phyloP scores from a whole-genome alignment of 2,797 vertebrate genomes.

The Danio jaintianensis region DNA sequence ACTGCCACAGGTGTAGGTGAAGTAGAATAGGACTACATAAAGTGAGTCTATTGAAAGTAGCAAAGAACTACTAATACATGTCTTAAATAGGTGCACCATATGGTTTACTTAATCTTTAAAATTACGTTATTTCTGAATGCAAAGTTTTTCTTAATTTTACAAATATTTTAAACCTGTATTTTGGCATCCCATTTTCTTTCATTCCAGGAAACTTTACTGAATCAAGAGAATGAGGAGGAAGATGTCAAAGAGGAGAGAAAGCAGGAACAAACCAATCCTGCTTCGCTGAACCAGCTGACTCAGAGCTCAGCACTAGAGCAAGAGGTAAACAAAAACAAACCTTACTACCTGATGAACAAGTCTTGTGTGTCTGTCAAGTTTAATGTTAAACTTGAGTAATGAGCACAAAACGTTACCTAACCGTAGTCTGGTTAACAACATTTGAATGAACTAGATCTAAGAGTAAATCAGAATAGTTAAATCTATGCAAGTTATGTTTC shows the following conservation, averaged over 20 bases:
- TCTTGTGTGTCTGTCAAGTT: neutral
- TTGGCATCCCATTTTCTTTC: neutral
- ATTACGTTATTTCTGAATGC: neutral
- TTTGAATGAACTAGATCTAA: neutral
- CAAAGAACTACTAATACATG: neutral
- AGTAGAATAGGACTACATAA: neutral
- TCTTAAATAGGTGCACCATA: neutral
- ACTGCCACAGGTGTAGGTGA: neutral
- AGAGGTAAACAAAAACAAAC: slow-evolving; percentile 68
- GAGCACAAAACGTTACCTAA: neutral
- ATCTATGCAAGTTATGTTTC: neutral
- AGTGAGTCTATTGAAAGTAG: neutral
- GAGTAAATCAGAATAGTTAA: neutral
- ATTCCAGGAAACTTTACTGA: slow-evolving; percentile 35
- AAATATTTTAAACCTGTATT: neutral
- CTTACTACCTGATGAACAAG: neutral
- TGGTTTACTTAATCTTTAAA: neutral
- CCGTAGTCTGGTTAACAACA: neutral
- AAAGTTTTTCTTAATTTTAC: neutral
- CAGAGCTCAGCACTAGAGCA: slow-evolving; percentile 71
- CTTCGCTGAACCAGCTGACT: slow-evolving; percentile 58
- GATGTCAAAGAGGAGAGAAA: slow-evolving; percentile 48
- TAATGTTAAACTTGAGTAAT: neutral
- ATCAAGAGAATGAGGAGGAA: slow-evolving; percentile 54
- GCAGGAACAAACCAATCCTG: slow-evolving; percentile 60